phyloP scores from a whole-genome alignment of 2,797 vertebrate species.

The Myiotriccus ornatus region DNA sequence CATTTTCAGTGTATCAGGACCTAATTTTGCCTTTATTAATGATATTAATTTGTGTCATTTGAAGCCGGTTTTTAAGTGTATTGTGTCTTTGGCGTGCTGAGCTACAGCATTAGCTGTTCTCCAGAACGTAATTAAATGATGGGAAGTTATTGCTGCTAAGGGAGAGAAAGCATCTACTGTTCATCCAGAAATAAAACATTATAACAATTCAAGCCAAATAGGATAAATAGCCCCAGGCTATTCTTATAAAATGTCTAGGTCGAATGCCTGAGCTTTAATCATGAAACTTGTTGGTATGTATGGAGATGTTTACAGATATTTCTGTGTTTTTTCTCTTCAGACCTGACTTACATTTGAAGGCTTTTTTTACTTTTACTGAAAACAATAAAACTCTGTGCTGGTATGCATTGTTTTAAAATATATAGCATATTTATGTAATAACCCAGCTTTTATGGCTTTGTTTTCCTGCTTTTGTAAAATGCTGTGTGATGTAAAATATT shows the following conservation, averaged over 20 bases:
- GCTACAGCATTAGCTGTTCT: slow-evolving; percentile 13
- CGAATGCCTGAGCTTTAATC: background rate
- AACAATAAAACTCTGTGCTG: background rate
- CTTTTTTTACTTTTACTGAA: background rate
- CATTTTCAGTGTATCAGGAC: background rate
- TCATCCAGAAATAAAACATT: slow-evolving; percentile 6
- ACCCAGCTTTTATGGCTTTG: background rate
- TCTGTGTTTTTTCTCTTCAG: background rate
- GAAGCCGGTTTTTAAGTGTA: background rate
- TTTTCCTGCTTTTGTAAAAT: background rate
- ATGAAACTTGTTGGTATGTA: background rate
- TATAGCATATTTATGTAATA: background rate
- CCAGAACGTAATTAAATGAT: background rate
- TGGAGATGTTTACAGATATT: background rate
- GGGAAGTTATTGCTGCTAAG: background rate
- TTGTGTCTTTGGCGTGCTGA: background rate
- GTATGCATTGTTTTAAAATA: background rate
- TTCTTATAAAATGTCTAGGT: background rate
- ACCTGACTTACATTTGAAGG: background rate
- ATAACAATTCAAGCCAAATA: background rate
- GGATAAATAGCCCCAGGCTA: background rate
- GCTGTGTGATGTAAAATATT: background rate
- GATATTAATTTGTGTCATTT: background rate
- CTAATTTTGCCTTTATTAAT: background rate
- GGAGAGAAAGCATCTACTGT: background rate